Base-by-base conservation (phyloP, 2,797 vertebrate species). In the Bryconaethiops microstoma region DNA sequence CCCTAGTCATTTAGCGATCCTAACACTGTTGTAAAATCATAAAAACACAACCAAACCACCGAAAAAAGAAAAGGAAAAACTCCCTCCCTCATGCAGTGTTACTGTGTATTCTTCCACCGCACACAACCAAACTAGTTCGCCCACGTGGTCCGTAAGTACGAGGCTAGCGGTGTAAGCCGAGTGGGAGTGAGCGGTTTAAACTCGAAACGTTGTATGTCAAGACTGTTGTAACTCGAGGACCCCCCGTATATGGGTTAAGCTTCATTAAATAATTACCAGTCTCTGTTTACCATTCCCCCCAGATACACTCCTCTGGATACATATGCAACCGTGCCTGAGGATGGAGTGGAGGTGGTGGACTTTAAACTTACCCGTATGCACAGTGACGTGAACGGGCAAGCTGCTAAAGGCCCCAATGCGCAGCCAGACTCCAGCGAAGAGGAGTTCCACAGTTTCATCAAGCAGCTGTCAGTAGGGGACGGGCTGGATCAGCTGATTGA, bases 381-480 rank as follows among this genome's bases (percentile, higher is more conserved):
- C 65, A 82, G 88, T 0, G 88, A 92, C 73, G 77, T 91, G 17
- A 92, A 93, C 48, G 90, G 93, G 25, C 93, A 91, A 65, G 74
- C 82, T 9, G 85, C 86, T 0, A n/a, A 21, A 45, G 88, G 89
- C 0, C 90, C 90, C 0, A 90, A 92, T 9, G 70, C 75, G 4
- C 86, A 89, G 7, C 90, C 88, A 0, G 94, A 95, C 86, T 95
- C 96, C 12, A 93, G 86, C 0, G 92, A 95, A 78, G 95, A 92
- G 85, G 94, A 95, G 83, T 96, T 99, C 88, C 92, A 95, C 87
- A 93, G 85, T 23, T 90, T 99, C 63, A 97, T 99, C 83, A 98
- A 96, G 84, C 92, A 96, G 40, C 95, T 99, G 0, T 98, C 98
- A 16, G 88, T 93, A 1, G 96, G 96, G 88, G 92, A 94, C 0